Base-by-base conservation (phyloP, 2,797 vertebrate species). In the Gouania willdenowi region DNA sequence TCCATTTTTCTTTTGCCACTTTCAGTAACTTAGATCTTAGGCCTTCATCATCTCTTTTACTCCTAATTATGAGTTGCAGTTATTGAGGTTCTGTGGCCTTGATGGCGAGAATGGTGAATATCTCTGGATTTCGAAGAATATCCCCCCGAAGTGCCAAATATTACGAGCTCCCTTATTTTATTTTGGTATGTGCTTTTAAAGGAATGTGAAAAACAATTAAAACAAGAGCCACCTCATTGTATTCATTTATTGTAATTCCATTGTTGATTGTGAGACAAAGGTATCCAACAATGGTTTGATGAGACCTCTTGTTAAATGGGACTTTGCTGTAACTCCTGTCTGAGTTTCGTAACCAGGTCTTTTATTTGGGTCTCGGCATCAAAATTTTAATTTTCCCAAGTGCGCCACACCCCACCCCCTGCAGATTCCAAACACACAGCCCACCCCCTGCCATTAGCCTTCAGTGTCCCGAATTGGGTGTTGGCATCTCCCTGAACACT, bases 271-370 rank as follows among this genome's bases (percentile, higher is more conserved):
- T 75, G 65, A 74, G 75, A 78, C 71, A 81, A 84, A 76, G 36
- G 56, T 68, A 22, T 34, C 41, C 31, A 74, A 84, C 82, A 87
- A 86, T 82, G 68, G 69, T 62, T 71, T 74, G 42, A 83, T 81
- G 71, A 74, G 62, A 77, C 56, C 71, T 66, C 70, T 65, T 81
- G 67, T 81, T 86, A 77, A 85, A 79, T 77, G 79, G 77, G 78
- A 87, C 79, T 87, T 77, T 82, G 52, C 54, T 75, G 60, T 80
- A 84, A 83, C 77, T 87, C 75, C 43, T 85, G 81, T 52, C 64
- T 83, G 82, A 71, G 58, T 77, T 86, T 82, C 83, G 83, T 75
- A 78, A 87, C 83, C 83, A 79, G 78, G 64, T 78, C 79, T 58
- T 61, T 71, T 59, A 85, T 87, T 90, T 77, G 87, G 65, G 42